Evolutionary conservation across 1,140 invertebrate genomes (phyloP).

Genomic region (Amyelois transitella): DNA sequence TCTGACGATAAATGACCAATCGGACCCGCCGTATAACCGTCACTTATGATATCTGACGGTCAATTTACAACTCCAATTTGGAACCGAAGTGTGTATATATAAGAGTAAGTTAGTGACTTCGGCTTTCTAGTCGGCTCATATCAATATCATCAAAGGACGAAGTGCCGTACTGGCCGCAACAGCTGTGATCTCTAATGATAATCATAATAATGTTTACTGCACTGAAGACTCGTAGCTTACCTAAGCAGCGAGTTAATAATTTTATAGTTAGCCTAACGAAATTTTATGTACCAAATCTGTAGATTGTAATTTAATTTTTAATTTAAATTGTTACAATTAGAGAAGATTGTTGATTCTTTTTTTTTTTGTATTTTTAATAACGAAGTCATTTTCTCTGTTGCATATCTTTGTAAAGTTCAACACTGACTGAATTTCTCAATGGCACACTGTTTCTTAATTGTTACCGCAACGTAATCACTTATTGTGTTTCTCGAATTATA

Average conservation of each 20-base stretch:
- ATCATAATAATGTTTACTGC: constrained; percentile 65
- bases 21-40: too few species aligned
- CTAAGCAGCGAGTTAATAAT: constrained; percentile 40
- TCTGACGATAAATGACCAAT: too few species aligned
- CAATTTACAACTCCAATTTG: too few species aligned
- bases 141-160: constrained; percentile 67
- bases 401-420: constrained; percentile 35
- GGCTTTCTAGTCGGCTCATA: constrained; percentile 66
- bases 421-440: constrained; percentile 12
- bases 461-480: constrained; percentile 33
- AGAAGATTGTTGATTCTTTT: constrained; percentile 69
- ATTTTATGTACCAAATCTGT: constrained; percentile 72
- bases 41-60: too few species aligned
- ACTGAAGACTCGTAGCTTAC: constrained; percentile 47
- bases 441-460: constrained; percentile 13
- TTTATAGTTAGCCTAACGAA: constrained; percentile 69
- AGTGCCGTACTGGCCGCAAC: constrained; percentile 49
- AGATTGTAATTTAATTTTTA: constrained; percentile 62
- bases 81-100: constrained; percentile 65
- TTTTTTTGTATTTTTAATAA: constrained; percentile 66
- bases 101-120: constrained; percentile 52
- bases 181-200: constrained; percentile 69
- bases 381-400: constrained; percentile 31
- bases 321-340: constrained; percentile 67
- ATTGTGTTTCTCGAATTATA: constrained; percentile 18